phyloP scores from a whole-genome alignment of 2,888 invertebrate species.

The Patella caerulea region DNA sequence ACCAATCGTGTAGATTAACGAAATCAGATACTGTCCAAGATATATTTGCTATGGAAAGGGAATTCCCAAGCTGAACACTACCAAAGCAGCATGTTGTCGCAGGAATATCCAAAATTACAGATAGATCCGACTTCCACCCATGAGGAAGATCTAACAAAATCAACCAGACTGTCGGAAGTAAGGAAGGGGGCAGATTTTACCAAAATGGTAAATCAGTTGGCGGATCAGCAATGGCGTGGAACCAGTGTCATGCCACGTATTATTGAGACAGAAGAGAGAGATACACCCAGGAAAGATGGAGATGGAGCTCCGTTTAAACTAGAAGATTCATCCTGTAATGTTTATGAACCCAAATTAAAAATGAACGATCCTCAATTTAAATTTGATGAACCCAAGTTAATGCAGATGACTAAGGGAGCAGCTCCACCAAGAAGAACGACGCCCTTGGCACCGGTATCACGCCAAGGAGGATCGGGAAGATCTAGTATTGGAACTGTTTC shows the following conservation, averaged over 20 bases:
- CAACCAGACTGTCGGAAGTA: constrained; percentile 14
- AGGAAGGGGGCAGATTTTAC: constrained; percentile 8
- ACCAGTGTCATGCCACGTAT: neutral
- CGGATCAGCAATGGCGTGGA: constrained; percentile 16
- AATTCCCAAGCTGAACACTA: too few species aligned
- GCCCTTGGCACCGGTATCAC: neutral
- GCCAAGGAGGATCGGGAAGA: neutral
- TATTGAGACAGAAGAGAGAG: neutral
- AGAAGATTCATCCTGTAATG: neutral
- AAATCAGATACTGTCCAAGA: too few species aligned
- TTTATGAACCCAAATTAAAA: neutral
- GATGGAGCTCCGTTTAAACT: neutral
- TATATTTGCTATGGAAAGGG: too few species aligned
- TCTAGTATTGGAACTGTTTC: neutral
- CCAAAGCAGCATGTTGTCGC: too few species aligned
- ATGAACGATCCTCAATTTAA: neutral
- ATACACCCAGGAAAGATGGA: too few species aligned
- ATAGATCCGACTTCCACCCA: neutral
- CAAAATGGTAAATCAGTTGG: constrained; percentile 11
- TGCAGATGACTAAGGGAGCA: neutral
- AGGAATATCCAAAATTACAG: too few species aligned
- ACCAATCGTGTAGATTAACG: too few species aligned
- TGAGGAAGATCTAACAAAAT: neutral
- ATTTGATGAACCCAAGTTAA: neutral
- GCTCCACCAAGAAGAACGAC: neutral